These are phyloP conservation scores for Drosophila macrothrix DNA, from an alignment of 2,888 invertebrate species.

Conservation along the genomic window DNA sequence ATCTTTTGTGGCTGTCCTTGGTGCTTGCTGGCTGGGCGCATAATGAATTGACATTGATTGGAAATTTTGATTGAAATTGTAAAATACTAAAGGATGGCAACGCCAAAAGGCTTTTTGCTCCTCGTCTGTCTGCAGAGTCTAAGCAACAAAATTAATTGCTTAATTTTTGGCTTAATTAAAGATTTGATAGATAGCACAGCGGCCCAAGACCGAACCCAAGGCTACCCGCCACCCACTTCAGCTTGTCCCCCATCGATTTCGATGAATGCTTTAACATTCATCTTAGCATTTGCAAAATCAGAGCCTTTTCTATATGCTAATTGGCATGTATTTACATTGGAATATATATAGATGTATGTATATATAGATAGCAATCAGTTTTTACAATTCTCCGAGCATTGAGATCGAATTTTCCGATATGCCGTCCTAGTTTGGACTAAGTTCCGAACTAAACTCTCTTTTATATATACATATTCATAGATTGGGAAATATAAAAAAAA, in stretches of 20 bases:
- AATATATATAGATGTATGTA: not conserved
- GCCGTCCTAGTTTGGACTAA: not conserved
- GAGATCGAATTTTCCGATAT: not conserved
- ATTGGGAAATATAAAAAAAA: not conserved
- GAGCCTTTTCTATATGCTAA: not conserved
- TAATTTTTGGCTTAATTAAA: conserved; percentile 82
- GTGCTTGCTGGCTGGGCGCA: conserved; percentile 44
- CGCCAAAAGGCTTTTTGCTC: conserved; percentile 36
- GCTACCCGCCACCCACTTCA: not conserved
- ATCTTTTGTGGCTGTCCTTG: conserved; percentile 53
- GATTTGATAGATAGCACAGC: conserved; percentile 55
- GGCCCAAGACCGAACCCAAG: not conserved
- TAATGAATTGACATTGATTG: conserved; percentile 85
- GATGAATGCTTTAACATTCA: conserved; percentile 47
- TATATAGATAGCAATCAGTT: not conserved
- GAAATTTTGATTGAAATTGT: conserved; percentile 84
- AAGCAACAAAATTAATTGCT: conserved; percentile 76
- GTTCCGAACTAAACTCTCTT: not conserved
- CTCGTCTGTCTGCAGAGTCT: not conserved
- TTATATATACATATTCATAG: not conserved
- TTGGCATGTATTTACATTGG: not conserved
- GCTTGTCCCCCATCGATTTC: conserved; percentile 12
- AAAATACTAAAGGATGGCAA: conserved; percentile 57
- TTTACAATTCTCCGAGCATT: not conserved
- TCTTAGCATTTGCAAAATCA: conserved; percentile 41